These are phyloP conservation scores for Macrosiphum euphorbiae DNA, from an alignment of 2,888 invertebrate genomes.

Conservation along the genomic window DNA sequence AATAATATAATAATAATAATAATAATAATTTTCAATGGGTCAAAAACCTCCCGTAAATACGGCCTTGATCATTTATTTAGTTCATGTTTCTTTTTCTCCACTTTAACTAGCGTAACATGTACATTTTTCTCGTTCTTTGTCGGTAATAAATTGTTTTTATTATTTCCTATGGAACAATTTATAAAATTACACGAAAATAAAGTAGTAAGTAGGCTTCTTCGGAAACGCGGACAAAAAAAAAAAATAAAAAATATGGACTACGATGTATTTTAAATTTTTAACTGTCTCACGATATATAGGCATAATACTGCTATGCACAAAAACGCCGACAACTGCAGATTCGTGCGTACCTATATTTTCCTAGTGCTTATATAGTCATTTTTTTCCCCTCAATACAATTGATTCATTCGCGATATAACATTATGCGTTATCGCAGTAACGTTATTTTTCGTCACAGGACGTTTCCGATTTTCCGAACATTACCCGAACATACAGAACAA, in stretches of 20 bases:
- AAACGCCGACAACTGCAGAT: neutral
- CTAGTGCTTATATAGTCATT: neutral
- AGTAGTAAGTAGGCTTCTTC: neutral
- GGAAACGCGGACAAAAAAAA: constrained; percentile 19
- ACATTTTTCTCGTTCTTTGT: constrained; percentile 58
- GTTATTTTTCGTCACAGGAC: neutral
- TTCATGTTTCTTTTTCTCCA: constrained; percentile 40
- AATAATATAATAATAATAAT: neutral
- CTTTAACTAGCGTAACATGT: constrained; percentile 54
- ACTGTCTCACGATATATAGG: neutral
- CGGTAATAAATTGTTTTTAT: constrained; percentile 54
- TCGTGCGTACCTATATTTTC: neutral
- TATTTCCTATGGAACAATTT: constrained; percentile 51
- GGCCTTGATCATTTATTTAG: constrained; percentile 62
- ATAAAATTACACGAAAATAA: constrained; percentile 50
- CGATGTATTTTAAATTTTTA: constrained; percentile 21
- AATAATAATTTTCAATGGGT: constrained; percentile 45
- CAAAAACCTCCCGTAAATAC: constrained; percentile 61
- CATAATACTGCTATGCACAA: neutral
- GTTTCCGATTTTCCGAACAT: neutral
- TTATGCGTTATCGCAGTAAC: neutral
- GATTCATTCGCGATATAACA: neutral
- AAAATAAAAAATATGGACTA: neutral
- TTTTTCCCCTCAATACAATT: neutral
- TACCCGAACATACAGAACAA: neutral